Conservation (phyloP, 2,113 vertebrate genomes). For the Mus musculus region DNA sequence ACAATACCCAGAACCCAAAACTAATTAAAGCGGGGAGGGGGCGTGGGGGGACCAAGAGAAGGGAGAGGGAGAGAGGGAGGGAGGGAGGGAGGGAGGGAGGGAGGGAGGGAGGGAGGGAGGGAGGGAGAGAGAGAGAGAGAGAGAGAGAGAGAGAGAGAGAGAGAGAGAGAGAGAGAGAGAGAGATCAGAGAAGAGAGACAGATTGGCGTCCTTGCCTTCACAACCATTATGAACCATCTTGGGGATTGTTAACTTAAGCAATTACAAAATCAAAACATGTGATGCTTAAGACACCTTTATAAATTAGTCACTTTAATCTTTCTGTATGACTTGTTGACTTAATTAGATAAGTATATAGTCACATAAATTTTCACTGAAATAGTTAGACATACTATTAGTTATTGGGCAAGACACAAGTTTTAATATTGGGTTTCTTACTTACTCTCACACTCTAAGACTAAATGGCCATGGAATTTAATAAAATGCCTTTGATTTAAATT, state of each 20-base stretch:
- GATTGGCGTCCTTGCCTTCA: background rate
- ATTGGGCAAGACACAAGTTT: background rate
- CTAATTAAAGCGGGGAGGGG: background rate
- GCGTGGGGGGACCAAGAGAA: too few species aligned
- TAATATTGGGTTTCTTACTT: background rate
- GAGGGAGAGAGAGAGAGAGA: too few species aligned
- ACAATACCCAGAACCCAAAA: background rate
- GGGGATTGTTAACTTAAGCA: slow-evolving; percentile 34
- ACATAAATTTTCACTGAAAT: slow-evolving; percentile 60
- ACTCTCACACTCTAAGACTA: slow-evolving; percentile 40
- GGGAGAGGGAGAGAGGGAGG: too few species aligned
- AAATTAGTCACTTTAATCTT: slow-evolving; percentile 52
- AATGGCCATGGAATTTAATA: slow-evolving; percentile 27
- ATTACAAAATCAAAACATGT: slow-evolving; percentile 68
- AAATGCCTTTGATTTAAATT: slow-evolving; percentile 28
- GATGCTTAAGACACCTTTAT: slow-evolving; percentile 47
- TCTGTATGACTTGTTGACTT: slow-evolving; percentile 46
- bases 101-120: too few species aligned
- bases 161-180: background rate
- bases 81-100: too few species aligned
- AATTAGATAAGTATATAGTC: slow-evolving; percentile 44
- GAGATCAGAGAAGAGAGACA: background rate
- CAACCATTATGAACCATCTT: background rate
- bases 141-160: too few species aligned
- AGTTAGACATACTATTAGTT: slow-evolving; percentile 40